Base-by-base conservation (phyloP, 1,140 invertebrate genomes). In the Ganaspis sp. region DNA sequence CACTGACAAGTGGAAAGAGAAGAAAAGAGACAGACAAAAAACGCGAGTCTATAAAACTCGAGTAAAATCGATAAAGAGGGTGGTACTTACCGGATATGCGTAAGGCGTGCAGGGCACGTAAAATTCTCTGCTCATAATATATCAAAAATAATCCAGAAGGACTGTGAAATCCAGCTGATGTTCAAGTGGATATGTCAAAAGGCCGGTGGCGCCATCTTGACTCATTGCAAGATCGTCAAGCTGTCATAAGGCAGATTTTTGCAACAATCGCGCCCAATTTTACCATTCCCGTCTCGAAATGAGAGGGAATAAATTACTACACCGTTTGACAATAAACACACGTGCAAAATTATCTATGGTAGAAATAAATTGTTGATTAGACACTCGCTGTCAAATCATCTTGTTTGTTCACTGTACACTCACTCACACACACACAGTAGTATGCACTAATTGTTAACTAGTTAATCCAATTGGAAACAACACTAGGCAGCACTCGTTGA, bases 71-170 rank as follows among this genome's bases (percentile, higher is more conserved):
- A 73, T 73, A 73, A 34, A 45, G 38, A 21, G 58, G 58, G 15
- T 26, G 23, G 29, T 49, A 77, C 87, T 86, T 72, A 90, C 89
- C 88, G 89, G 87, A 86, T 89, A 89, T 81, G 85, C 84, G 86
- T 89, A 90, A 82, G 88, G 85, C 78, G 87, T 85, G 82, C 89
- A 89, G 64, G 88, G 86, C 17, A 90, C 88, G 87, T 85, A 88
- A 73, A 90, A 90, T 85, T 89, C 88, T 87, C 89, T 89, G 86
- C 87, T 90, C 89, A 89, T 90, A 89, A 88, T 89, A 85, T 74
- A 74, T 53, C 74, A 70, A 70, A 69, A 29, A 58, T 34, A 70
- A 37, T 69, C 58, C 75, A 71, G 34, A 73, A 58, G 73, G 71
- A 64, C 74, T 58, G 70, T 81, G 78, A 83, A 84, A 86, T 87